Base-by-base conservation (phyloP, 2,797 vertebrate genomes). In the Danionella dracula region DNA sequence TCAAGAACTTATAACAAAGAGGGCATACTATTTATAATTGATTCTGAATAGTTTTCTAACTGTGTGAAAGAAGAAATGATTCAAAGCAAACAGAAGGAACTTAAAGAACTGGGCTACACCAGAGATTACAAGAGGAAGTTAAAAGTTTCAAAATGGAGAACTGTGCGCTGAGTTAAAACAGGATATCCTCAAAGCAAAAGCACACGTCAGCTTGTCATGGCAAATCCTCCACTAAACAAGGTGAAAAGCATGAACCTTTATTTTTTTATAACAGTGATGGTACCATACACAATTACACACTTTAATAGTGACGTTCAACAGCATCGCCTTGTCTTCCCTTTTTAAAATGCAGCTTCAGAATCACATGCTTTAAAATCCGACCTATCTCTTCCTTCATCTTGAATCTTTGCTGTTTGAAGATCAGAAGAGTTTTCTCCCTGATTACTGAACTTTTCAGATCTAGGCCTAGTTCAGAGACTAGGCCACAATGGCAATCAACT, bases 171-270 rank as follows among this genome's bases (percentile, higher is more conserved):
- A 35, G 23, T 65, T 69, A 41, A 56, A 68, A 75, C 71, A 68
- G 71, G 75, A 77, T 54, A 74, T 77, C 68, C 66, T 69, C 35
- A 56, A 58, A 46, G 21, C 42, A 8, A 56, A 38, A 44, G 29
- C 37, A 41, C 27, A 12, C 32, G 46, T 63, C 16, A 21, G 4
- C 49, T 27, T 27, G 23, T 27, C 23, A 27, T 27, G 23, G 6
- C 23, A 27, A 3, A 27, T 27, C 3, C 23, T 27, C n/a, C n/a
- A 27, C 23, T 6, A 27, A 27, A 27, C n/a, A 27, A 27, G 3
- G 3, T 27, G 23, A 3, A 3, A 27, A 27, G 3, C 6, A 3
- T 27, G 23, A 27, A 27, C 23, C 23, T 27, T 27, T n/a, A n/a
- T n/a, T n/a, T n/a, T n/a, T n/a, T n/a, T n/a, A n/a, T n/a, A n/a